Evolutionary conservation across 1,140 invertebrate species (phyloP), one percentile per base, ranked within the genome.

Genomic region (Chrysopa pallens): DNA sequence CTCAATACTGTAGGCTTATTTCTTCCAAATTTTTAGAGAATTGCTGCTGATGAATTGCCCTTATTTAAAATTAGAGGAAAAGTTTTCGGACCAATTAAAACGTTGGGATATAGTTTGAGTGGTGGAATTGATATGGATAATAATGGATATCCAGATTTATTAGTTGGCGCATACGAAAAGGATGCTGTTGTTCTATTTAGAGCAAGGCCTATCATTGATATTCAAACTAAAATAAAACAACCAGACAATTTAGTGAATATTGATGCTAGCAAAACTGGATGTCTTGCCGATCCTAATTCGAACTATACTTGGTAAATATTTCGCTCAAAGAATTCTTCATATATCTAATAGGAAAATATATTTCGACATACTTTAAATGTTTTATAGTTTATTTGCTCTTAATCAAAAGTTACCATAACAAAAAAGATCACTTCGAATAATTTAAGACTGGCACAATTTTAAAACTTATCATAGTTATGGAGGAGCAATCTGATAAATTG

Each of bases 101-200:
- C 86, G 0, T 88, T 95, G 53, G 91, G 91, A 6, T 88, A 89
- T 59, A 88, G 89, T 0, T 61, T 96, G 12, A 82, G 81, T 48
- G 89, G 88, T 42, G 86, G 85, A 29, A 64, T 87, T 8, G 91
- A 96, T 64, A 69, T 96, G 55, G 92, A 96, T 62, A 63, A 69
- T 13, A 95, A 96, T 63, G 82, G 80, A 9, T 96, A 95, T 65
- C 84, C 89, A 1, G 91, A 95, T 70, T 65, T 95, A 45, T 66
- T 93, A 13, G 72, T 90, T 23, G 91, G 91, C 41, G 86, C 89
- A 17, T 92, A 87, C 61, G 84, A 84, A 54, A 71, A 76, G 48
- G 81, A 84, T 54, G 66, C 69, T 38, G 74, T 85, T 1, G 69
- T 80, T 8, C 61, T 91, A 11, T 69, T 87, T 23, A 67, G 79